Evolutionary conservation across 2,797 vertebrate genomes (phyloP).

Genomic region (Rhynchotus rufescens): DNA sequence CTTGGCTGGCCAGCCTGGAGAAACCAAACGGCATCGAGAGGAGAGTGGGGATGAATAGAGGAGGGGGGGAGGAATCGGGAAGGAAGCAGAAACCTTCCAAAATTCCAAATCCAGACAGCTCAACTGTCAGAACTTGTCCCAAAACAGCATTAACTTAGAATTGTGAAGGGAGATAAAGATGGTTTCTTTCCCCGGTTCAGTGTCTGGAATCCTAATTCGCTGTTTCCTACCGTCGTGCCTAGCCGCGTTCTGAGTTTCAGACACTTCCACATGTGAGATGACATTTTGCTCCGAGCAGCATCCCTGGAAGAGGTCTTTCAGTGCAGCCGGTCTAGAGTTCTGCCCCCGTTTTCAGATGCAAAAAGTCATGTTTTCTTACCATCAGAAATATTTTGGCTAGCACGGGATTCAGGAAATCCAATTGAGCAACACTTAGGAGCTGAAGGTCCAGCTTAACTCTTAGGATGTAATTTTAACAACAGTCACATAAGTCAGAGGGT

Average conservation of each 20-base stretch:
- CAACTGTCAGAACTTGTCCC: background rate
- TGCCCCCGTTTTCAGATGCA: background rate
- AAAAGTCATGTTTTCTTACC: background rate
- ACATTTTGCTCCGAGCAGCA: background rate
- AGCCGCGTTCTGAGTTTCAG: background rate
- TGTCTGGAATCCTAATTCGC: background rate
- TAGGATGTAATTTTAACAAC: background rate
- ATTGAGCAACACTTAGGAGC: background rate
- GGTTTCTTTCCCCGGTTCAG: background rate
- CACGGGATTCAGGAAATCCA: background rate
- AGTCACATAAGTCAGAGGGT: background rate
- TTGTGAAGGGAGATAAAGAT: background rate
- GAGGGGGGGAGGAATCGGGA: background rate
- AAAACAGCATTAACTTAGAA: background rate
- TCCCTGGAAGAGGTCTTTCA: background rate
- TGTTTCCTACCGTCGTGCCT: background rate
- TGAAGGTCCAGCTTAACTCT: background rate
- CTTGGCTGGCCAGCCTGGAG: background rate
- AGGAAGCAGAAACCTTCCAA: background rate
- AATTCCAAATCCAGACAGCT: background rate
- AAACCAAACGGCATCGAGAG: fast-evolving
- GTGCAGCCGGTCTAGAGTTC: background rate
- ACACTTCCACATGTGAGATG: background rate
- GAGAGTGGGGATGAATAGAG: fast-evolving
- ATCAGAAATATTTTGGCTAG: background rate